phyloP scores from a whole-genome alignment of 2,113 vertebrate species.

The Ginglymostoma cirratum region DNA sequence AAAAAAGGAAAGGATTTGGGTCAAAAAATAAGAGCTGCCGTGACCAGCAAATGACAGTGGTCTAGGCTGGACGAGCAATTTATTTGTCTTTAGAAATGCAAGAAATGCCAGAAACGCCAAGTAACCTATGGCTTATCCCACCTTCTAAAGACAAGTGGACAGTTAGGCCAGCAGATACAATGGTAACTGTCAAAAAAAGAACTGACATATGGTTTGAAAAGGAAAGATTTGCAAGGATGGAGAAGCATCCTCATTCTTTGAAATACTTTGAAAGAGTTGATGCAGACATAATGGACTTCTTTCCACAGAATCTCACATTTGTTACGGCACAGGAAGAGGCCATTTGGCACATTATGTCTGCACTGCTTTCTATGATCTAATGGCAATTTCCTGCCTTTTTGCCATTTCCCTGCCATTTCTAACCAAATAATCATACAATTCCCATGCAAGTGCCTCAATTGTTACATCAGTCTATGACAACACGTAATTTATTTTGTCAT shows the following conservation, averaged over 20 bases:
- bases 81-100: background rate
- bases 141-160: background rate
- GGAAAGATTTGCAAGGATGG: background rate
- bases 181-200: background rate
- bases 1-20: background rate
- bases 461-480: background rate
- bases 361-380: too few species aligned
- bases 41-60: background rate
- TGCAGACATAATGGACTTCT: background rate
- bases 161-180: background rate
- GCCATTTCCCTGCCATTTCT: too few species aligned
- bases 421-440: too few species aligned
- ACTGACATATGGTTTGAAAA: background rate
- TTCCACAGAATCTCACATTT: too few species aligned
- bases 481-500: background rate
- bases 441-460: background rate
- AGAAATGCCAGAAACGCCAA: background rate
- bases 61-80: background rate
- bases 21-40: background rate
- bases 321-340: too few species aligned
- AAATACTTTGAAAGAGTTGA: background rate
- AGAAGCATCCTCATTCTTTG: background rate
- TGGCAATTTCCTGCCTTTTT: too few species aligned
- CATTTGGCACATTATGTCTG: too few species aligned
- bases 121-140: background rate